phyloP scores from a whole-genome alignment of 2,797 vertebrate species.

The Gobionotothen gibberifrons region DNA sequence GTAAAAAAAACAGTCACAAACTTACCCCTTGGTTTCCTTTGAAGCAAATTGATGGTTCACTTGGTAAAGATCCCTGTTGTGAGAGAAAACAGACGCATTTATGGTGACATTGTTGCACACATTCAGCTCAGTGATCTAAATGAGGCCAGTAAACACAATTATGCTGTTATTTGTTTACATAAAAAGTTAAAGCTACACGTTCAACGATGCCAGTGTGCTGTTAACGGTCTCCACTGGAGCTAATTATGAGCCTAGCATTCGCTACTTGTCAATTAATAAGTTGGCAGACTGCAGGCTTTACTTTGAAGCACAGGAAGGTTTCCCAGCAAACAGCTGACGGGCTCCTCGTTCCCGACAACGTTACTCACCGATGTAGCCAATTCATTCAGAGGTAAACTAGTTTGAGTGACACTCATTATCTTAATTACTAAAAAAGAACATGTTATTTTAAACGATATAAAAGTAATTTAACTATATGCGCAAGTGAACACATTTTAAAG shows the following conservation, averaged over 20 bases:
- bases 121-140: not conserved
- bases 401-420: conserved; percentile 11
- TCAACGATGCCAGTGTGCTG: conserved; percentile 14
- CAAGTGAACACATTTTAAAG: not conserved
- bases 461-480: not conserved
- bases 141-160: conserved; percentile 20
- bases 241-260: conserved; percentile 34
- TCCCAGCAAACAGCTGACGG: conserved; percentile 60
- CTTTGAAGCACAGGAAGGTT: conserved; percentile 35
- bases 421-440: not conserved
- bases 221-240: conserved; percentile 31
- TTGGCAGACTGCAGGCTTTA: conserved; percentile 20
- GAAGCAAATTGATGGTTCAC: conserved; percentile 82
- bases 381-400: conserved; percentile 33
- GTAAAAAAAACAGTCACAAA: not conserved
- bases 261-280: conserved; percentile 42
- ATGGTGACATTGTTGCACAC: not conserved
- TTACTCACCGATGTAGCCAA: conserved; percentile 11
- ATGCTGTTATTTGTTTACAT: conserved; percentile 15
- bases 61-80: conserved; percentile 71
- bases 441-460: not conserved
- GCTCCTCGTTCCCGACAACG: conserved; percentile 56
- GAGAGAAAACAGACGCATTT: conserved; percentile 16
- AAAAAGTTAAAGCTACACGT: conserved; percentile 31
- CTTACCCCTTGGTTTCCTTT: conserved; percentile 88